Conservation (phyloP, 2,888 invertebrate genomes). For the Caenorhabditis becei region DNA sequence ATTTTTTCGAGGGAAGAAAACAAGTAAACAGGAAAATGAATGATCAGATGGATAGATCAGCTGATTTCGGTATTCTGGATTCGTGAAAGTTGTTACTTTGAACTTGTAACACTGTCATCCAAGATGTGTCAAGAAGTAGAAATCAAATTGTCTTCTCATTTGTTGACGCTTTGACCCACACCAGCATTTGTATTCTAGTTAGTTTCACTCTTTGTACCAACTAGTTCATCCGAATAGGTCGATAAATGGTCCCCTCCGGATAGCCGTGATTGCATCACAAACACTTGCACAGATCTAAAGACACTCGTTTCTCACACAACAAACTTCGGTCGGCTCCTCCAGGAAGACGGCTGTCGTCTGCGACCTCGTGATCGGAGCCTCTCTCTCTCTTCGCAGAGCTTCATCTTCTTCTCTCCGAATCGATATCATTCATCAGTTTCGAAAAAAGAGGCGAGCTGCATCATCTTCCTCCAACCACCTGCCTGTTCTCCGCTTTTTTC, state of each 20-base stretch:
- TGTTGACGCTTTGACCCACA: too few relatives aligned
- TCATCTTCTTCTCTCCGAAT: conserved; percentile 33
- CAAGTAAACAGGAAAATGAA: conserved; percentile 1
- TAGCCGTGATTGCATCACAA: conserved; percentile 36
- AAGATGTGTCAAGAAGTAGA: too few relatives aligned
- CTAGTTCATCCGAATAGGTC: neutral
- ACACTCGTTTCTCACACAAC: conserved; percentile 36
- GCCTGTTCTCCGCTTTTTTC: neutral
- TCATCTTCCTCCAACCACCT: neutral
- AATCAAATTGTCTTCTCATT: too few relatives aligned
- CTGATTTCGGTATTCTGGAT: too few relatives aligned
- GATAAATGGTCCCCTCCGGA: conserved; percentile 13
- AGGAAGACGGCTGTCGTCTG: conserved; percentile 61
- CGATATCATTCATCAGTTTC: conserved; percentile 46
- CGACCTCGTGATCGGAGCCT: conserved; percentile 48
- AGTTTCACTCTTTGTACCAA: too few relatives aligned
- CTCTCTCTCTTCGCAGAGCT: conserved; percentile 39
- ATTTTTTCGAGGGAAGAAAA: conserved; percentile 3
- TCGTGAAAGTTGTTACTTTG: too few relatives aligned
- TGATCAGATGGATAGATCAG: neutral
- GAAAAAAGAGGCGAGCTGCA: neutral
- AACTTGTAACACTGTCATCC: too few relatives aligned
- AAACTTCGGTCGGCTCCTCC: conserved; percentile 47
- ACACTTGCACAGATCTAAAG: conserved; percentile 39
- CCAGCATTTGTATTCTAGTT: too few relatives aligned